Conservation (phyloP, 1,140 invertebrate species). For the Euschistus heros region DNA sequence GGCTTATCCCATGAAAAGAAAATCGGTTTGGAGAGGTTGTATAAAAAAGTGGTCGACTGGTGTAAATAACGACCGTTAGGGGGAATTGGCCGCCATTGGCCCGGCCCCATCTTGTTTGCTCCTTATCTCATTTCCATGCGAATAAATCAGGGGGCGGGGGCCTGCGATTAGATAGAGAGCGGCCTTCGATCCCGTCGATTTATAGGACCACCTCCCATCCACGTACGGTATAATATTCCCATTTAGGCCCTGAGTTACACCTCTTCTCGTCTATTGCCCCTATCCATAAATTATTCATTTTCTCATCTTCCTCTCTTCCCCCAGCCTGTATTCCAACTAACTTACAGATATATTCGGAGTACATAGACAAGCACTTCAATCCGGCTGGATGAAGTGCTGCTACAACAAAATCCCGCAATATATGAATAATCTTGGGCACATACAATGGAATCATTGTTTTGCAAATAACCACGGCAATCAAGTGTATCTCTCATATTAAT, state of each 20-base stretch:
- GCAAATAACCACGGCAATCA: too few relatives aligned
- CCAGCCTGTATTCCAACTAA: not conserved
- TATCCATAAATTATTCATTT: constrained; percentile 6
- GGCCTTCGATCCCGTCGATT: too few relatives aligned
- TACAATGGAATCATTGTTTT: too few relatives aligned
- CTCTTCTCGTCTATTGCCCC: not conserved
- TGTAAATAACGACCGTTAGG: not conserved
- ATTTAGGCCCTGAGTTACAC: not conserved
- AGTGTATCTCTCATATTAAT: too few relatives aligned
- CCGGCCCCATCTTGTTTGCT: not conserved
- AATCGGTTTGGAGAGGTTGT: too few relatives aligned
- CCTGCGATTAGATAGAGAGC: too few relatives aligned
- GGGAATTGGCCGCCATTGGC: not conserved
- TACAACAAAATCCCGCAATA: too few relatives aligned
- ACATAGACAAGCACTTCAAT: too few relatives aligned
- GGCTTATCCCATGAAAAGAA: too few relatives aligned
- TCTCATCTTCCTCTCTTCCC: not conserved
- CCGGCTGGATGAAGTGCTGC: too few relatives aligned
- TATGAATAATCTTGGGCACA: too few relatives aligned
- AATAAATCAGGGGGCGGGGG: not conserved
- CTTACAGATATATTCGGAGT: not conserved
- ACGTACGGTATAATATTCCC: constrained; percentile 2
- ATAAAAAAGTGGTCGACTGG: too few relatives aligned
- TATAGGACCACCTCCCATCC: not conserved
- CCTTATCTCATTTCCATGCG: constrained; percentile 8